Percentiles rank a stretch among this genome's conserved stretches.
These are phyloP conservation scores for Noctilio leporinus DNA, from an alignment of 2,113 vertebrate species.

Conservation along the genomic window DNA sequence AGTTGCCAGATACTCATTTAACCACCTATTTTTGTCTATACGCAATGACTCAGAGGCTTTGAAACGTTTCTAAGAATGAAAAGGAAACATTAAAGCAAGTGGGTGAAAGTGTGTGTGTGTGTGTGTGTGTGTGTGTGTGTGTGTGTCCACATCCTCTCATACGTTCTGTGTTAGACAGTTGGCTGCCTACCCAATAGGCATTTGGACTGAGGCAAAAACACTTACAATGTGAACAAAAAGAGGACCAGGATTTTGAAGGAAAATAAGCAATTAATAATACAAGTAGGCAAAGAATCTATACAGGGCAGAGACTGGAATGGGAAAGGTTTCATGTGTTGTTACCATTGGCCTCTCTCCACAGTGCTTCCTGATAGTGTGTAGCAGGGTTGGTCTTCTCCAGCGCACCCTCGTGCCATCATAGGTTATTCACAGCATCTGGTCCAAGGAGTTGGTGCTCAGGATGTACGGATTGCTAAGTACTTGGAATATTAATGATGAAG, in stretches of 20 bases:
- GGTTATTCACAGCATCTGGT: not conserved
- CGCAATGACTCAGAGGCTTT: not conserved
- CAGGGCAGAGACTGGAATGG: not conserved
- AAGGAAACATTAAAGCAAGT: not conserved
- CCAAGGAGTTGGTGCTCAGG: not conserved
- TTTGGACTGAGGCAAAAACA: not conserved
- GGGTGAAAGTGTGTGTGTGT: not conserved
- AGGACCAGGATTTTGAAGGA: not conserved
- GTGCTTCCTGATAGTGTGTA: not conserved
- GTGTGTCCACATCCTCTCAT: not conserved
- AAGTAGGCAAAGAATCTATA: not conserved
- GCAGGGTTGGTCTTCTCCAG: not conserved
- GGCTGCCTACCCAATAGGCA: not conserved
- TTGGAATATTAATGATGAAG: not conserved
- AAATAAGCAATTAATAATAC: not conserved
- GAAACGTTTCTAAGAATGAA: not conserved
- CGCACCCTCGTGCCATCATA: not conserved
- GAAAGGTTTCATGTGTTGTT: not conserved
- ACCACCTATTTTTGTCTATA: not conserved
- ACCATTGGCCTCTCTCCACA: not conserved
- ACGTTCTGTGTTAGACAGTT: not conserved
- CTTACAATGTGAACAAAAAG: not conserved
- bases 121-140: not conserved
- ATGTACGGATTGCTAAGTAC: not conserved
- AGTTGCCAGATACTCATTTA: not conserved